These are phyloP conservation scores for Lepidurus apus DNA, from an alignment of 1,140 invertebrate genomes.

Conservation along the genomic window DNA sequence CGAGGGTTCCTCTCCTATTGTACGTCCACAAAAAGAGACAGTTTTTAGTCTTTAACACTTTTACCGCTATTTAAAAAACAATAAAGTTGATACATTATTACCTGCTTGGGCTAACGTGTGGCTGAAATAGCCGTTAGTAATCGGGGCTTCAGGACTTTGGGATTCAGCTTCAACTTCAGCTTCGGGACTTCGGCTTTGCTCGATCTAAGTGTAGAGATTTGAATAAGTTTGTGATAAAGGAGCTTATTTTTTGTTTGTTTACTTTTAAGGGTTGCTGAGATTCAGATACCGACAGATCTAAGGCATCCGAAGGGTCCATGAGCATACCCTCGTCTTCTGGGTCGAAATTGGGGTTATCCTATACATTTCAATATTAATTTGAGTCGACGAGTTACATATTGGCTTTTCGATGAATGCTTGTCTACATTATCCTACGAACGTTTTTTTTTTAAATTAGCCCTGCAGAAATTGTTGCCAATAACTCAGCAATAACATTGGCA, in stretches of 20 bases:
- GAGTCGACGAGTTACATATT: background rate
- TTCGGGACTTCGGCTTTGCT: background rate
- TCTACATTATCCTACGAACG: too few species aligned
- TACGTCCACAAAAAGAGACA: background rate
- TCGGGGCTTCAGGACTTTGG: too few species aligned
- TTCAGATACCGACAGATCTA: background rate
- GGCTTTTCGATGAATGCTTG: too few species aligned
- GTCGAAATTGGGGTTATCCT: background rate
- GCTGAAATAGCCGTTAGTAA: background rate
- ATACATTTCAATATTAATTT: background rate
- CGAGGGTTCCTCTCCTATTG: slow-evolving; percentile 16
- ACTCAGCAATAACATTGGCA: too few species aligned
- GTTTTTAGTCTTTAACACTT: background rate
- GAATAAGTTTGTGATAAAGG: too few species aligned
- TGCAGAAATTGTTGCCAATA: too few species aligned
- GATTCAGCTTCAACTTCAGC: background rate
- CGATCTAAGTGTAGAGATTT: background rate
- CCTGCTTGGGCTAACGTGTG: background rate
- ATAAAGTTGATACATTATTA: slow-evolving; percentile 10
- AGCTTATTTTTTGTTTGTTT: too few species aligned
- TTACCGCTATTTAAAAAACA: background rate
- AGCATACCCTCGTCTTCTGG: background rate
- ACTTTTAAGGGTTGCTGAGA: slow-evolving; percentile 1
- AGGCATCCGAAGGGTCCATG: background rate
- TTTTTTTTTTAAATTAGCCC: too few species aligned